Evolutionary conservation across 2,113 vertebrate genomes (phyloP), one percentile per base, ranked within the genome.

Genomic region (Nettapus auritus): DNA sequence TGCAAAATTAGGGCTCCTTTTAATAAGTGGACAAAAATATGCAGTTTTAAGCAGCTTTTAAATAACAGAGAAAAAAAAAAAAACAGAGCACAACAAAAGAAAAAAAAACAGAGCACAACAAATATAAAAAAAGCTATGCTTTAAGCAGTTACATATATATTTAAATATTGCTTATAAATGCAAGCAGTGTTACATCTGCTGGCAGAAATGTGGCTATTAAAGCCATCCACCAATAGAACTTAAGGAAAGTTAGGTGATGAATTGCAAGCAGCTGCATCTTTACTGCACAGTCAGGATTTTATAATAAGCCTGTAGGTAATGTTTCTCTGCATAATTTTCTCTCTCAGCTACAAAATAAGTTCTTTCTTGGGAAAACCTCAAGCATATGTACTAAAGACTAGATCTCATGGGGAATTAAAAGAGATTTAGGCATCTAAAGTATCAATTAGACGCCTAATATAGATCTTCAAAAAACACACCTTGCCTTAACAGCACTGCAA

Each of bases 221-320:
- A 97, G 93, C 69, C 76, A 93, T 89, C 79, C 88, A 93, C 95
- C 94, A 98, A 88, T 6, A 96, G 95, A 94, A 97, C 80, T 96
- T 93, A 60, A 95, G 92, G 70, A 76, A 97, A 91, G 87, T 94
- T 86, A 91, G 73, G 93, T 97, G 98, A 98, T 98, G 96, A 98
- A 98, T 96, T 95, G 89, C 94, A 84, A 95, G 74, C 97, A 98
- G 97, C 96, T 98, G 96, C 82, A 93, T 96, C 94, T 96, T 94
- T 95, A 70, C 55, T 97, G 95, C 95, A 87, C 33, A 96, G 95
- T 98, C 97, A 98, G 97, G 97, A 91, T 95, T 98, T 98, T 97
- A 90, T 97, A 98, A 97, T 97, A 94, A 98, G 69, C 34, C 53
- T 79, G 76, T 80, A 95, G 92, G 77, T 90, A 92, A 83, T 79